Percentiles rank a stretch among this genome's conserved stretches.
Conservation (phyloP, 2,113 vertebrate species). For the Neofelis nebulosa region DNA sequence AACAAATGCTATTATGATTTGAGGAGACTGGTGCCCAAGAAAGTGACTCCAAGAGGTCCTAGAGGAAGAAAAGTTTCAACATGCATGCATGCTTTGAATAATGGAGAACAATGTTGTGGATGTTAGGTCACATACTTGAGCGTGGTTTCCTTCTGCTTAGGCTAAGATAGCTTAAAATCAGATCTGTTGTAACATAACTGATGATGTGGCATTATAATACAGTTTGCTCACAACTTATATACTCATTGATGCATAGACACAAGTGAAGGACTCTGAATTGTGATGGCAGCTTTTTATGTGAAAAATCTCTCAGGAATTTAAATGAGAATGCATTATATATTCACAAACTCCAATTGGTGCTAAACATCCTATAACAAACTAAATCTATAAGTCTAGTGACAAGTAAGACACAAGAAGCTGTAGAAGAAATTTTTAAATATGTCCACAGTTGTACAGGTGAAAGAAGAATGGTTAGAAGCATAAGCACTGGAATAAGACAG, state of each 20-base stretch:
- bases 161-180: not conserved
- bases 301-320: not conserved
- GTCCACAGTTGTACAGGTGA: not conserved
- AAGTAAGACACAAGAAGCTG: not conserved
- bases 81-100: conserved; percentile 7
- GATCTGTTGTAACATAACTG: not conserved
- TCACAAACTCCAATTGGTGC: not conserved
- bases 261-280: not conserved
- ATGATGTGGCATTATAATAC: not conserved
- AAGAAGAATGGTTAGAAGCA: not conserved
- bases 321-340: not conserved
- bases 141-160: not conserved
- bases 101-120: not conserved
- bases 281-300: conserved; percentile 21
- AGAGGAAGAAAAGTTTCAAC: conserved; percentile 1
- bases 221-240: not conserved
- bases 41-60: not conserved
- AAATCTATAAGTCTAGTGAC: not conserved
- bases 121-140: conserved; percentile 20
- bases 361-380: not conserved
- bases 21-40: not conserved
- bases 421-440: conserved; percentile 34
- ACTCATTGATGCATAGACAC: not conserved
- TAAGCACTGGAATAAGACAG: not conserved
- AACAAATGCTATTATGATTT: conserved; percentile 16